Evolutionary conservation across 2,888 invertebrate species (phyloP), one percentile per base, ranked within the genome.

Genomic region (Rotaria socialis): DNA sequence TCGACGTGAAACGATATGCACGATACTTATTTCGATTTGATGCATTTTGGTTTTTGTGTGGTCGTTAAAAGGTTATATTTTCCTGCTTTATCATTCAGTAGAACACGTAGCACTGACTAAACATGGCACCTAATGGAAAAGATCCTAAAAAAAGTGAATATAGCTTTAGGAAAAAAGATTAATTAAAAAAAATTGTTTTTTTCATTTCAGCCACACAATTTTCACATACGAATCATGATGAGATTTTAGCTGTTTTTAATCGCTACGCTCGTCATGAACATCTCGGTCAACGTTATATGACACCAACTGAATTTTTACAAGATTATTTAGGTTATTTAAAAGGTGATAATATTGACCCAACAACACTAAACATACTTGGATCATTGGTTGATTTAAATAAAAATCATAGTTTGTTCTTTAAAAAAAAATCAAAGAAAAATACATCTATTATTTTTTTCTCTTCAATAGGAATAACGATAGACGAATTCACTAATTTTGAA

Each of bases 401-500:
- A 60, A 85, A 87, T 56, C 80, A 85, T 80, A 85, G 85, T 67
- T 47, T 19, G 24, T n/a, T 11, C 5, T 55, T 35, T 22, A 6
- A 6, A 41, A 47, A n/a, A 50, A 80, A 35, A 47, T 19, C 24
- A 50, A 8, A 75, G 22, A 47, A 47, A 55, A 22, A 50, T 50
- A 14, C 11, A 75, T 24, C 7, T 10, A n/a, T 27, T 41, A 1
- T 86, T 80, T 75, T 60, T 50, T 24, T 16, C 27, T 52, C 52
- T 52, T 52, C 0, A 56, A 35, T 35, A 67, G 67, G 41, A 6
- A 80, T 80, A 47, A 86, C 91, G 0, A 91, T 90, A 88, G 89
- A 95, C 85, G 99, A 99, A 93, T 99, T 99, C 92, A 96, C 97
- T 92, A 96, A 97, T 67, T 99, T 99, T 91, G 98, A 99, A 92